Evolutionary conservation across 2,113 vertebrate genomes (phyloP).

Genomic region (Mohoua ochrocephala): DNA sequence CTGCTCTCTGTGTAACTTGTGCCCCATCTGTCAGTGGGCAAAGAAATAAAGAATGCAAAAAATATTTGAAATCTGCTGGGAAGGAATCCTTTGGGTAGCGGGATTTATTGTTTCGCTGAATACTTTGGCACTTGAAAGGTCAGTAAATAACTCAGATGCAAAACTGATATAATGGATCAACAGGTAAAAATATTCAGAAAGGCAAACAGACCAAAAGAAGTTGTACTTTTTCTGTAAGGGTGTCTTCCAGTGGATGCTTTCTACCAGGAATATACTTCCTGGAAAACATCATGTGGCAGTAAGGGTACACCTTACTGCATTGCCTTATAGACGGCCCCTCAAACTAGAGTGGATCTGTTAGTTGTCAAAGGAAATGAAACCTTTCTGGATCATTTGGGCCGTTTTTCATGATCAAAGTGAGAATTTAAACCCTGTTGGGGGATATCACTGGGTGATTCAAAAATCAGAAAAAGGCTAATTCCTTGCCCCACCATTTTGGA

Average conservation of each 20-base stretch:
- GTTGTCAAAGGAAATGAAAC: not conserved
- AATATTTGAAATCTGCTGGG: not conserved
- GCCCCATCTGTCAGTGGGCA: fast-evolving
- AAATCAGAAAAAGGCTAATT: not conserved
- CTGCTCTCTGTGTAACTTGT: not conserved
- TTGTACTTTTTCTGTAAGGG: not conserved
- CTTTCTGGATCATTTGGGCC: not conserved
- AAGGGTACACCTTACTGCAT: not conserved
- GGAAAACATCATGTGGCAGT: not conserved
- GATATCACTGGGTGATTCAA: not conserved
- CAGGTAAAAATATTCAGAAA: not conserved
- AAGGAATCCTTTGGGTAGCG: not conserved
- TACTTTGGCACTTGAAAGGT: not conserved
- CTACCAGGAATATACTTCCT: not conserved
- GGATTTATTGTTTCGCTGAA: not conserved
- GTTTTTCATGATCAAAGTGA: not conserved
- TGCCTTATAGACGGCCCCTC: not conserved
- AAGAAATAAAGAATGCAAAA: not conserved
- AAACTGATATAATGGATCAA: not conserved
- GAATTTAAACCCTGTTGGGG: not conserved
- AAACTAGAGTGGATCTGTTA: not conserved
- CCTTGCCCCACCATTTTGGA: not conserved
- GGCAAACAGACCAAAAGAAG: not conserved
- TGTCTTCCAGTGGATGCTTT: not conserved
- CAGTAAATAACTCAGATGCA: not conserved